phyloP scores from a whole-genome alignment of 2,888 invertebrate genomes.

The Argyresthia albistria region DNA sequence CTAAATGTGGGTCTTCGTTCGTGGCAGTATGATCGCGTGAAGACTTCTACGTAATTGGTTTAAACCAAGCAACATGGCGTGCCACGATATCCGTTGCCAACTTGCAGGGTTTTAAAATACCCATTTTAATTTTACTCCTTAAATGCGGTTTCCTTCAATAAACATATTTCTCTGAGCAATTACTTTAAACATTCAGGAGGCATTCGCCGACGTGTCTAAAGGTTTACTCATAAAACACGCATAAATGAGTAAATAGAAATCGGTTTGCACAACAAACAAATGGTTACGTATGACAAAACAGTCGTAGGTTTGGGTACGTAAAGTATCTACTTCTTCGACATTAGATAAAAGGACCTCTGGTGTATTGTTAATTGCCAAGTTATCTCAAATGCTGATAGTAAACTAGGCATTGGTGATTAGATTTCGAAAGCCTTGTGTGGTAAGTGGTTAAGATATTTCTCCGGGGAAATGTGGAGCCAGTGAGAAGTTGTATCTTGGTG shows the following conservation, averaged over 20 bases:
- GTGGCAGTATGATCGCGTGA: constrained; percentile 54
- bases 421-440: constrained; percentile 17
- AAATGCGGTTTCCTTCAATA: neutral
- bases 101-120: constrained; percentile 1
- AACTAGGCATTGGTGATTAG: constrained; percentile 33
- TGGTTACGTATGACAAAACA: too few species aligned
- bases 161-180: neutral
- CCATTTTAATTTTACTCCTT: neutral
- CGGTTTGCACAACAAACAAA: too few species aligned
- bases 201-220: too few species aligned
- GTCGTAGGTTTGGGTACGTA: too few species aligned
- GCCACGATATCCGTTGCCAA: constrained; percentile 13
- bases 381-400: constrained; percentile 14
- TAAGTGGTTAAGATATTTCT: constrained; percentile 58
- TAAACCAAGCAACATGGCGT: constrained; percentile 57
- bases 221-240: too few species aligned
- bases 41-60: constrained; percentile 44
- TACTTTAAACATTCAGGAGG: too few species aligned
- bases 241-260: too few species aligned
- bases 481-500: constrained; percentile 68
- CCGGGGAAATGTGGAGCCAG: constrained; percentile 66
- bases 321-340: too few species aligned
- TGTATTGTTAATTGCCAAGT: constrained; percentile 1
- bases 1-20: constrained; percentile 49
- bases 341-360: neutral